Evolutionary conservation across 92 coral and sea anemone species (phyloP), one percentile per base, ranked within the genome.

Genomic region (Porites evermanni): DNA sequence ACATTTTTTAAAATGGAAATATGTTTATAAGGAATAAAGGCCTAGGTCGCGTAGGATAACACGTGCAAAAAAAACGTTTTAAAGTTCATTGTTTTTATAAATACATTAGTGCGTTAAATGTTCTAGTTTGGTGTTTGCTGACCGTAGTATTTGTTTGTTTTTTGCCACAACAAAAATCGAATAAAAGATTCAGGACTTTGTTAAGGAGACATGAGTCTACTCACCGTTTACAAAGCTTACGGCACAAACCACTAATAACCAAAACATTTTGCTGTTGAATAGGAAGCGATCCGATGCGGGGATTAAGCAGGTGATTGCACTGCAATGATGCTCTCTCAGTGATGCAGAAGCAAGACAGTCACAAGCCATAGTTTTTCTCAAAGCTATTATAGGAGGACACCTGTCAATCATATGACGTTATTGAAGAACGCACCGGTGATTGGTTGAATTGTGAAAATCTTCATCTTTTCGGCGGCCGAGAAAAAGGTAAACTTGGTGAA

Each of bases 151-250:
- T 14, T 10, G 4, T 56, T 56, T 14, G 16, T 0, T 56, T 56
- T 56, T 14, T 11, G 16, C 16, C 16, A 11, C 13, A 8, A 56
- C 16, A 3, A 7, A 56, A 56, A 56, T 56, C 61, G 12, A 56
- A 56, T 12, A 1, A 14, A 56, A 14, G 61, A 56, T 56, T 11
- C 12, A 11, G 12, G 61, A 11, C 61, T 56, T 7, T 11, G 61
- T 10, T 56, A 56, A 56, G 14, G 14, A 29, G 32, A 38, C 47
- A 38, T 58, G 23, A 1, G 26, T 61, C 32, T 3, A 8, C 85
- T 81, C 63, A 81, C 85, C 85, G 2, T 81, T 53, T 7, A 12
- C 58, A 56, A 81, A 7, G 50, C 85, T 66, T 26, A 70, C 12
- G 58, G 67, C 56, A 14, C 67, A 53, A 56, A 53, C 32, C 6